Percentiles rank a stretch among this genome's conserved stretches.
Evolutionary conservation across 1,140 invertebrate species (phyloP).

Genomic region (Aphaenogaster rudis): DNA sequence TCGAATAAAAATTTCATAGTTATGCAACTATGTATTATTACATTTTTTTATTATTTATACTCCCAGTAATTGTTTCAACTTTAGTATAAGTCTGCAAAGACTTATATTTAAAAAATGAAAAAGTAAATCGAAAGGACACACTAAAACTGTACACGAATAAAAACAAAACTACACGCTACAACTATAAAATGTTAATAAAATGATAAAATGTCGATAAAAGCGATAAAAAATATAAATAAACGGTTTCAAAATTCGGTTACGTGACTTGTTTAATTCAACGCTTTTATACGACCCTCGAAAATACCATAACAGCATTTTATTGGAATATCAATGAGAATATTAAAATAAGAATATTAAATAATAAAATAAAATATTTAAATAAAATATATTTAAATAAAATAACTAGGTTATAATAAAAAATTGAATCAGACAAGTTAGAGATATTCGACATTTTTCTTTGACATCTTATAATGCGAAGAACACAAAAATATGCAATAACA

Average conservation of each 20-base stretch:
- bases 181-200: constrained; percentile 1
- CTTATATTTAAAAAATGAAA: background rate
- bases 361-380: too few species aligned
- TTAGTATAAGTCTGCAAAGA: background rate
- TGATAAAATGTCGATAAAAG: background rate
- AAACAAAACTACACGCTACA: background rate
- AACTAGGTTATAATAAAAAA: background rate
- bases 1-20: background rate
- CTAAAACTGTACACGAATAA: background rate
- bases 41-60: background rate
- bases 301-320: background rate
- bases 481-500: background rate
- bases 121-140: background rate
- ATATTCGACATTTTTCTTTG: background rate
- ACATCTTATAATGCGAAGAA: background rate
- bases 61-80: background rate
- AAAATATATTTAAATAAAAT: background rate
- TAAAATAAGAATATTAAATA: too few species aligned
- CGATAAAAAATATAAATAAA: background rate
- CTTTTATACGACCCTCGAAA: background rate
- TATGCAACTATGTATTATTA: background rate
- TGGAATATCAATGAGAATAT: background rate
- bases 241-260: background rate
- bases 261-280: background rate
- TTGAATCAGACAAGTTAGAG: background rate